phyloP scores from a whole-genome alignment of 37 sponge, comb jelly and placozoan species.

The Halisarca cf. caerulea region DNA sequence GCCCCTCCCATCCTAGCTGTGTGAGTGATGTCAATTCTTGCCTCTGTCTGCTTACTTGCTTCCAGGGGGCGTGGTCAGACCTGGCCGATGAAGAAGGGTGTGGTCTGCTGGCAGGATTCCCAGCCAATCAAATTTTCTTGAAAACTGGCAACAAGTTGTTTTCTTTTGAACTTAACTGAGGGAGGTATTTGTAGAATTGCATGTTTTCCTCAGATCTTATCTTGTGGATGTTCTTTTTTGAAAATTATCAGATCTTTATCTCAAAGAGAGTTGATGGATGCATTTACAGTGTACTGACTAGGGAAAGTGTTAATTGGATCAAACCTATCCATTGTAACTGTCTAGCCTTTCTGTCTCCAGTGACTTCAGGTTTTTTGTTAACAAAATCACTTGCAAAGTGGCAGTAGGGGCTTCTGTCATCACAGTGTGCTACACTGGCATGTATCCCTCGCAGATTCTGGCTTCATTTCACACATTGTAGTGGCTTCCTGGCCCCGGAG shows the following conservation, averaged over 20 bases:
- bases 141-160: conserved; percentile 53
- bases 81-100: conserved; percentile 1
- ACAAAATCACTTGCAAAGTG: no score
- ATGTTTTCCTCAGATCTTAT: no score
- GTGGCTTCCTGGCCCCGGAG: neutral
- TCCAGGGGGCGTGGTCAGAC: conserved; percentile 19
- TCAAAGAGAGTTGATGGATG: no score
- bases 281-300: no score
- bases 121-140: conserved; percentile 17
- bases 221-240: no score
- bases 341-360: conserved; percentile 8
- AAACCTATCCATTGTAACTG: neutral
- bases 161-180: conserved; percentile 9
- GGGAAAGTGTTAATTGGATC: no score
- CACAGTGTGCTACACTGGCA: neutral
- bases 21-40: no score
- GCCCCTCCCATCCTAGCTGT: no score
- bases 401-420: no score
- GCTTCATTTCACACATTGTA: conserved; percentile 2
- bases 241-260: no score
- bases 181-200: no score
- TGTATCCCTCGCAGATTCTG: neutral
- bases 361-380: neutral
- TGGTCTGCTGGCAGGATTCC: neutral
- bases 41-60: no score